These are phyloP conservation scores for Sphyrna mokarran DNA, from an alignment of 2,113 vertebrate species.

Conservation along the genomic window DNA sequence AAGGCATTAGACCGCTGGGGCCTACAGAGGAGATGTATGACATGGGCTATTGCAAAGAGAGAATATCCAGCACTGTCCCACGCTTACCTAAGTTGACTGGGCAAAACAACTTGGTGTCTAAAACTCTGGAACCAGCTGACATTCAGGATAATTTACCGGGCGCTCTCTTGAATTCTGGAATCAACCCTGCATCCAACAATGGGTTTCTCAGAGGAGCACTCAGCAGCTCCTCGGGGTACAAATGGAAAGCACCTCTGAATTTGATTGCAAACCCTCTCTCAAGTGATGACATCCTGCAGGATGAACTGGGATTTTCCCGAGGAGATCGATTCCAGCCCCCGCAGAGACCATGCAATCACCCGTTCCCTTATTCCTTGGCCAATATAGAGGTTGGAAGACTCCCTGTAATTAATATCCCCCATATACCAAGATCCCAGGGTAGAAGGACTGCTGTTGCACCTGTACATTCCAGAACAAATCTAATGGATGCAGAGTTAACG, in stretches of 20 bases:
- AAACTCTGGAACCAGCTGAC: conserved; percentile 45
- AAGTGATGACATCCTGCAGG: conserved; percentile 46
- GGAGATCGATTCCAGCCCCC: conserved; percentile 27
- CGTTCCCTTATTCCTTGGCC: conserved; percentile 39
- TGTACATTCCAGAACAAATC: conserved; percentile 82
- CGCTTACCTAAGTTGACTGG: conserved; percentile 75
- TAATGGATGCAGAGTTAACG: conserved; percentile 85
- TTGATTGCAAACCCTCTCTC: conserved; percentile 59
- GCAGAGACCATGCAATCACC: conserved; percentile 47
- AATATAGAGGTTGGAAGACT: conserved; percentile 38
- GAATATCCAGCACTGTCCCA: conserved; percentile 62
- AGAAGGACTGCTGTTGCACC: conserved; percentile 60
- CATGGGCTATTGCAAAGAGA: conserved; percentile 45
- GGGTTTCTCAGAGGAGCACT: conserved; percentile 41
- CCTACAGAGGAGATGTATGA: conserved; percentile 42
- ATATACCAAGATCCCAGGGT: conserved; percentile 55
- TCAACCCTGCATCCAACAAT: conserved; percentile 43
- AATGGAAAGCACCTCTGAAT: conserved; percentile 47
- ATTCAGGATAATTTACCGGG: conserved; percentile 57
- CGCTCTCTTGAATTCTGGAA: conserved; percentile 49
- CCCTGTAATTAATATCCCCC: conserved; percentile 46
- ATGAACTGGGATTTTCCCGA: conserved; percentile 39
- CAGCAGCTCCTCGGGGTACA: conserved; percentile 42
- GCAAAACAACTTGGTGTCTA: conserved; percentile 71
- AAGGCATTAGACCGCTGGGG: conserved; percentile 56